Evolutionary conservation across 2,888 invertebrate genomes (phyloP), one percentile per base, ranked within the genome.

Genomic region (Pristionchus entomophagus): DNA sequence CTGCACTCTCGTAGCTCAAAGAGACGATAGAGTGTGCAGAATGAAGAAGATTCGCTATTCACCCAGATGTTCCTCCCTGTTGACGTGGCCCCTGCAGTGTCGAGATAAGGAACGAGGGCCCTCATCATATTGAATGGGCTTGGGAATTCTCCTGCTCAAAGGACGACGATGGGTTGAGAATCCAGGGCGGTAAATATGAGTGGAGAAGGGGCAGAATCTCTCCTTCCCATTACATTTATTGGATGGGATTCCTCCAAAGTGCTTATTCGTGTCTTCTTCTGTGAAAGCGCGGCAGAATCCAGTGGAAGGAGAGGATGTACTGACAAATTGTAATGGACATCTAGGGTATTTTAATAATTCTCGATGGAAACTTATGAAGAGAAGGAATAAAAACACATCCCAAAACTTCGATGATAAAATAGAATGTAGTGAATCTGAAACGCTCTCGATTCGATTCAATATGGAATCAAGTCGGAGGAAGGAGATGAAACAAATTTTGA

Each of bases 101-200:
- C 65, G 19, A 65, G 65, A 65, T 65, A 65, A 65, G 65, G 65
- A 65, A 10, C 26, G 59, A 35, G 35, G 14, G 62, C 45, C 78
- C n/a, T n/a, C 22, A 78, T 78, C 22, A 78, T 45, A 32, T 35
- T n/a, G 45, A 78, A 49, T 49, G 32, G 51, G 78, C 65, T 19
- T 65, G 65, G 65, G 65, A 65, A 65, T 65, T 35, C 8, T 45
- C 32, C n/a, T n/a, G n/a, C 8, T 19, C 22, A 29, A 73, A 35
- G 38, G 38, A 53, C 32, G 81, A 81, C n/a, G 35, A 32, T 10
- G 32, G 49, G 53, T 45, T 41, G 56, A 53, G 56, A 56, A 29
- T 49, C 32, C 32, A 14, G 56, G 81, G 81, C n/a, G 81, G 81
- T 35, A 56, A 53, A 56, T 56, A 81, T 35, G 53, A 65, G 35